These are phyloP conservation scores for Limnephilus lunatus DNA, from an alignment of 2,888 invertebrate species.

Conservation along the genomic window DNA sequence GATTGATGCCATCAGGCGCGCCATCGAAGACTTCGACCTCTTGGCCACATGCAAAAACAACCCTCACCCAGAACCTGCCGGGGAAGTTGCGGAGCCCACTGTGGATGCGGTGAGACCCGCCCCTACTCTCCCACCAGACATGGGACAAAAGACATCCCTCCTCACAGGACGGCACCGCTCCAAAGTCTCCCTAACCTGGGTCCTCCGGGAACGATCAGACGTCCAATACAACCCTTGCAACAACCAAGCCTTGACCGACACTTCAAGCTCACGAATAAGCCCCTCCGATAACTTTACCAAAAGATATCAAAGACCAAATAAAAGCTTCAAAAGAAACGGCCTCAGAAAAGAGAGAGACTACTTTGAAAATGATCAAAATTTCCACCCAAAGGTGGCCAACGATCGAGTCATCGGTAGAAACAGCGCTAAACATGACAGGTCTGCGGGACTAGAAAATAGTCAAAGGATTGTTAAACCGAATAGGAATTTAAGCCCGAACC, in stretches of 20 bases:
- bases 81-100: conserved; percentile 8
- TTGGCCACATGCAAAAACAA: conserved; percentile 60
- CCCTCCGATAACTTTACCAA: conserved; percentile 53
- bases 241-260: conserved; percentile 71
- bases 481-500: conserved; percentile 45
- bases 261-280: conserved; percentile 70
- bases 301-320: conserved; percentile 52
- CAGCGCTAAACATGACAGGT: conserved; percentile 67
- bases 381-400: conserved; percentile 67
- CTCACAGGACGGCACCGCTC: conserved; percentile 75
- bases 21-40: conserved; percentile 61
- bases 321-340: conserved; percentile 62
- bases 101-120: conserved; percentile 11
- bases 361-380: conserved; percentile 54
- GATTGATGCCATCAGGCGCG: conserved; percentile 55
- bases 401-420: conserved; percentile 70
- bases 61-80: conserved; percentile 61
- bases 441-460: conserved; percentile 50
- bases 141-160: conserved; percentile 77
- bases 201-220: conserved; percentile 81
- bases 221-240: conserved; percentile 66
- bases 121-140: conserved; percentile 67
- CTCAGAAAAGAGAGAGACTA: conserved; percentile 60
- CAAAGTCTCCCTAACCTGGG: conserved; percentile 87
- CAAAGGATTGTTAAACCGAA: conserved; percentile 33